Conservation (phyloP, 2,888 invertebrate species). For the Morinoia aosen region DNA sequence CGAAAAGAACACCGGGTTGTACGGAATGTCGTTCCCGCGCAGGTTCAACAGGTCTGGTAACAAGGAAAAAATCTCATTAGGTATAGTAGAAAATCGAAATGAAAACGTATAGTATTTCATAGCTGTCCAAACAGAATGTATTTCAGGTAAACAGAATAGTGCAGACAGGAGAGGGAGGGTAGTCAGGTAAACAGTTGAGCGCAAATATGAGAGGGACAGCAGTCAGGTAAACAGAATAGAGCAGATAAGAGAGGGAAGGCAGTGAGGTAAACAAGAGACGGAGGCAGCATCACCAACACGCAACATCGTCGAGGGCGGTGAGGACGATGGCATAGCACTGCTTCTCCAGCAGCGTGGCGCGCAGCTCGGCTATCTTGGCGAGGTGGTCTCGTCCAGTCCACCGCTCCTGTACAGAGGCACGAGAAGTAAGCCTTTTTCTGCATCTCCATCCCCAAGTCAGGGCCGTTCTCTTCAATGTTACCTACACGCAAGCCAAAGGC, state of each 20-base stretch:
- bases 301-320: constrained; percentile 88
- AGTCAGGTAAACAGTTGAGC: neutral
- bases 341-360: constrained; percentile 77
- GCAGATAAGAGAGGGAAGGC: neutral
- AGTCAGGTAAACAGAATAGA: too few relatives aligned
- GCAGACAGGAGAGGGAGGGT: neutral
- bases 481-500: too few relatives aligned
- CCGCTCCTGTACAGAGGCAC: constrained; percentile 39
- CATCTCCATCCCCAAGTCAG: neutral
- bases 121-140: too few relatives aligned
- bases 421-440: neutral
- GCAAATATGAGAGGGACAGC: too few relatives aligned
- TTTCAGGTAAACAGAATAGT: too few relatives aligned
- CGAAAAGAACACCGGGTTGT: constrained; percentile 84
- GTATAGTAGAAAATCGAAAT: too few relatives aligned
- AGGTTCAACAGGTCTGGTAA: constrained; percentile 82
- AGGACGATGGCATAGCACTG: constrained; percentile 85
- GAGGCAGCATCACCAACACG: constrained; percentile 74
- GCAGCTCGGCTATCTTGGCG: constrained; percentile 80
- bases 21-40: constrained; percentile 86
- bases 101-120: too few relatives aligned
- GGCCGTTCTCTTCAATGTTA: neutral
- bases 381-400: constrained; percentile 80
- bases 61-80: neutral
- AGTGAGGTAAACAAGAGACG: neutral